A percentile compares a stretch with the other conserved stretches of the same genome.
phyloP scores from a whole-genome alignment of 2,888 invertebrate genomes.

The Spilosoma lubricipeda region DNA sequence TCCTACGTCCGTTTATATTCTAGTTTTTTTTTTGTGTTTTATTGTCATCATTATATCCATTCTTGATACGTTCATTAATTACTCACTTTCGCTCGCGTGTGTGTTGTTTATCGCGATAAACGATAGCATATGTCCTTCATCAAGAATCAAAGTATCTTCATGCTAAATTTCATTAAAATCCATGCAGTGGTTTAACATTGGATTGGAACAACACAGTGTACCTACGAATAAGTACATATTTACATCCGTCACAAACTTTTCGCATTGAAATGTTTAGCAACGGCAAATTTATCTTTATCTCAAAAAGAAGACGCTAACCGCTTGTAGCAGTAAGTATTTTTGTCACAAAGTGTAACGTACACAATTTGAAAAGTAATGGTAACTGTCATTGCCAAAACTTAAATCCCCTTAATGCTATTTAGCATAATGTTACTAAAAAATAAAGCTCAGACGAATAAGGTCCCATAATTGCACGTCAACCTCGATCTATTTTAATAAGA shows the following conservation, averaged over 20 bases:
- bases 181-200: too few relatives aligned
- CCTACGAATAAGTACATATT: too few relatives aligned
- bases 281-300: not conserved
- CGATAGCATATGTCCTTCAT: too few relatives aligned
- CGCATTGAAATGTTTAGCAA: too few relatives aligned
- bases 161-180: too few relatives aligned
- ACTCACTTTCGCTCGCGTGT: too few relatives aligned
- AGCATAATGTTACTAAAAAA: conserved; percentile 19
- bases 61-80: not conserved
- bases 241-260: too few relatives aligned
- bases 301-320: not conserved
- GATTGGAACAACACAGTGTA: too few relatives aligned
- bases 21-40: conserved; percentile 2
- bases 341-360: not conserved
- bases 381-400: not conserved
- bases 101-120: too few relatives aligned
- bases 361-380: not conserved
- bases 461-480: conserved; percentile 39
- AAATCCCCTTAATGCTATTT: conserved; percentile 9
- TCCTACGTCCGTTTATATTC: too few relatives aligned
- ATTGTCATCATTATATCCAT: not conserved
- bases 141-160: too few relatives aligned
- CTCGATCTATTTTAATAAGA: conserved; percentile 41
- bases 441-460: conserved; percentile 19
- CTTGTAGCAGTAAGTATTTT: not conserved